These are phyloP conservation scores for Anthophora plumipes DNA, from an alignment of 2,888 invertebrate species.

Conservation along the genomic window DNA sequence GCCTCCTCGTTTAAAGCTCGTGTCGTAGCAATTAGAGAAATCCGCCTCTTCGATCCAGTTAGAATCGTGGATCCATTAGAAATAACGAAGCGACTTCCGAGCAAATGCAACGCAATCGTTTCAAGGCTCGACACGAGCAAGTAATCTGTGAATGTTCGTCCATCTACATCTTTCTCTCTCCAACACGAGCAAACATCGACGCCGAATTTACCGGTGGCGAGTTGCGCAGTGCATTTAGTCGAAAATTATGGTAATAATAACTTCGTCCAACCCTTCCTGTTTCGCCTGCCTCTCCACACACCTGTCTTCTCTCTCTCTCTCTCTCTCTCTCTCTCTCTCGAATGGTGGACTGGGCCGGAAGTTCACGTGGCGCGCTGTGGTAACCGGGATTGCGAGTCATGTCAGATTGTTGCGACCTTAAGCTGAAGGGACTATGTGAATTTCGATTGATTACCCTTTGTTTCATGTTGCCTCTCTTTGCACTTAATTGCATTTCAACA, in stretches of 20 bases:
- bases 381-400: slow-evolving; percentile 60
- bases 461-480: not conserved
- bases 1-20: not conserved
- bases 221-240: slow-evolving; percentile 74
- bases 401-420: slow-evolving; percentile 70
- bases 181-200: slow-evolving; percentile 71
- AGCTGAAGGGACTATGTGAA: slow-evolving; percentile 37
- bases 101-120: slow-evolving; percentile 63
- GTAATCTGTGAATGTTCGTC: slow-evolving; percentile 50
- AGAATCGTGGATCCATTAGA: slow-evolving; percentile 63
- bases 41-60: slow-evolving; percentile 34
- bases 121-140: slow-evolving; percentile 51
- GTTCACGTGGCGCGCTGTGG: slow-evolving; percentile 32
- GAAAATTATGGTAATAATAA: slow-evolving; percentile 80
- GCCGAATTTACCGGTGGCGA: slow-evolving; percentile 66
- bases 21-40: slow-evolving; percentile 38
- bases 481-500: not conserved
- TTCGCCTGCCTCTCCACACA: slow-evolving; percentile 7
- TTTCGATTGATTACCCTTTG: not conserved
- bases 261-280: slow-evolving; percentile 63
- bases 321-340: not conserved
- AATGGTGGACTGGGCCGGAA: slow-evolving; percentile 58
- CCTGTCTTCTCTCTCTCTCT: slow-evolving; percentile 11
- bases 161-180: slow-evolving; percentile 1
- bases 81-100: slow-evolving; percentile 66